These are phyloP conservation scores for Ptiloglossa arizonensis DNA, from an alignment of 1,140 invertebrate genomes.

Conservation along the genomic window DNA sequence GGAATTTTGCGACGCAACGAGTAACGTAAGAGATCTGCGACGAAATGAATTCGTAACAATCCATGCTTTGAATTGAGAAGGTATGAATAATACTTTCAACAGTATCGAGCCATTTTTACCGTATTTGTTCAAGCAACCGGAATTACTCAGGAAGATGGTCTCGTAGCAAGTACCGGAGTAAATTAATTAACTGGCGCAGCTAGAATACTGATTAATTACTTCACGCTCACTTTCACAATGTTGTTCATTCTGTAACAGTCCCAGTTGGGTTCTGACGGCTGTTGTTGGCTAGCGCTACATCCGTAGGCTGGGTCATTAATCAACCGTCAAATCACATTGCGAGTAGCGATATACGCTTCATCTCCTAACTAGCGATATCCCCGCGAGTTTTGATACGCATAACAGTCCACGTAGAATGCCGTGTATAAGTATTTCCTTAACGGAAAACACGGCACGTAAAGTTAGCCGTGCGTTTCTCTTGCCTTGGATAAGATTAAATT, in stretches of 20 bases:
- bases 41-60: no score
- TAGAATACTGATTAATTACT: slow-evolving; percentile 27
- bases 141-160: background rate
- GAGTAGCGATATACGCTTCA: slow-evolving; percentile 19
- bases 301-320: slow-evolving; percentile 26
- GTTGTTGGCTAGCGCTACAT: slow-evolving; percentile 19
- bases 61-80: no score
- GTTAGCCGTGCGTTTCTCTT: no score
- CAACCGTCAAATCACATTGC: slow-evolving; percentile 22
- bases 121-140: background rate
- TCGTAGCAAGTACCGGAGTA: slow-evolving; percentile 48
- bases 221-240: slow-evolving; percentile 8
- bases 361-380: slow-evolving; percentile 5
- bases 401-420: background rate
- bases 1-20: no score
- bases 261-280: slow-evolving; percentile 9
- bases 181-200: slow-evolving; percentile 32
- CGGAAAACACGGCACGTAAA: background rate
- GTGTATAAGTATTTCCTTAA: background rate
- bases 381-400: background rate
- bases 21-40: no score
- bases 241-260: slow-evolving; percentile 6
- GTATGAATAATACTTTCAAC: no score
- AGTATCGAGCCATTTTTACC: background rate
- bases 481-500: no score